Percentiles rank a stretch among this genome's conserved stretches.
These are phyloP conservation scores for Falcunculus frontatus DNA, from an alignment of 2,113 vertebrate genomes.

Conservation along the genomic window DNA sequence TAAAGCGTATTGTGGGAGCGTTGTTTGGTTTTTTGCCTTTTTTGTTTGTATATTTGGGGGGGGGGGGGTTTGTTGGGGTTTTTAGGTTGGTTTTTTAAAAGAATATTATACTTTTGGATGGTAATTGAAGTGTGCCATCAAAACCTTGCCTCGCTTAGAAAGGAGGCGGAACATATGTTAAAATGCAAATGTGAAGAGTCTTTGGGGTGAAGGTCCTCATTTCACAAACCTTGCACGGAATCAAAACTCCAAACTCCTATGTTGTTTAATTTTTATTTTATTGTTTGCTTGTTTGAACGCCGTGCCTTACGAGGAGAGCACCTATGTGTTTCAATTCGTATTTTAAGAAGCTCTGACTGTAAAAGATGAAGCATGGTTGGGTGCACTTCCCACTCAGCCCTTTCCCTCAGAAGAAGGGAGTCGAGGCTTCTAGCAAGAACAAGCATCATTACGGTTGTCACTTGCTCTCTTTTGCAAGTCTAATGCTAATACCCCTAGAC, in stretches of 20 bases:
- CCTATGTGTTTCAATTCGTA: background rate
- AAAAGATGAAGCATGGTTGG: constrained; percentile 1
- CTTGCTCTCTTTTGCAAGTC: constrained; percentile 57
- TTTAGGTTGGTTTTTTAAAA: background rate
- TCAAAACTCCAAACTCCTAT: constrained; percentile 46
- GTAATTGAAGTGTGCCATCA: constrained; percentile 68
- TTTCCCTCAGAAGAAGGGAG: background rate
- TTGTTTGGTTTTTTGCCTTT: background rate
- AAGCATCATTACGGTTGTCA: constrained; percentile 67
- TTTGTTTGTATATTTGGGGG: background rate
- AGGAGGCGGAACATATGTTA: constrained; percentile 60
- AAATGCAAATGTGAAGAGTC: constrained; percentile 58
- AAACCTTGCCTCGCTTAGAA: constrained; percentile 59
- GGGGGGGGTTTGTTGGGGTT: background rate
- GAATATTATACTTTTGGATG: constrained; percentile 47
- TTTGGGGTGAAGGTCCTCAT: background rate
- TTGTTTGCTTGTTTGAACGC: background rate
- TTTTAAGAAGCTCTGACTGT: constrained; percentile 54
- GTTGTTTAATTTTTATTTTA: constrained; percentile 34
- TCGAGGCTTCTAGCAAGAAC: background rate
- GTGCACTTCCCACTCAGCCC: constrained; percentile 9
- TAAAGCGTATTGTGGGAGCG: constrained; percentile 33
- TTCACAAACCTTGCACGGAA: constrained; percentile 44
- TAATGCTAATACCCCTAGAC: constrained; percentile 37
- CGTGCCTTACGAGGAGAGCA: background rate